phyloP scores from a whole-genome alignment of 2,113 vertebrate genomes.

The Platichthys stellatus region DNA sequence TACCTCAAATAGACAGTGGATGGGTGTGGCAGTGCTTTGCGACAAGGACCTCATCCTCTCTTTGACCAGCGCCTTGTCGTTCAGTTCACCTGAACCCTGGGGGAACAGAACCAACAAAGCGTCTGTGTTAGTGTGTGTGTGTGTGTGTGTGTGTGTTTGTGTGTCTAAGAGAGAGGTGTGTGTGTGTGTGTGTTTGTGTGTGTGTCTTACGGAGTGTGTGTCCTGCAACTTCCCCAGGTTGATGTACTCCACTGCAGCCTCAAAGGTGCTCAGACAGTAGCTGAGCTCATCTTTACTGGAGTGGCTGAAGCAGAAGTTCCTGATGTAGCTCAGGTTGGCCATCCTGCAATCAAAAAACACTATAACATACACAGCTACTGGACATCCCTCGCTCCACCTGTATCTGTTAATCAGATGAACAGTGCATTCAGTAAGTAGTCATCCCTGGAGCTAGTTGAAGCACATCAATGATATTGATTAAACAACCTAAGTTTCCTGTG shows the following conservation, averaged over 20 bases:
- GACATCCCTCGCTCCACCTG: too few relatives aligned
- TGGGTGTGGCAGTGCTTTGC: conserved; percentile 88
- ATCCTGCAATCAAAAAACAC: conserved; percentile 82
- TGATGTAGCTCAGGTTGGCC: conserved; percentile 97
- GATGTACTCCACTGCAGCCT: conserved; percentile 93
- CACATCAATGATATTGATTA: too few relatives aligned
- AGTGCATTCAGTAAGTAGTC: too few relatives aligned
- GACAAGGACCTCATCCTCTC: conserved; percentile 92
- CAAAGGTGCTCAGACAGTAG: conserved; percentile 94
- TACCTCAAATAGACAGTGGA: conserved; percentile 92
- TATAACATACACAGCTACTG: background rate
- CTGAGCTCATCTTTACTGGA: conserved; percentile 93
- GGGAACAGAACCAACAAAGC: background rate
- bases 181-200: background rate
- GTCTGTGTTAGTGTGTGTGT: too few relatives aligned
- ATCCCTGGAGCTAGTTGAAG: too few relatives aligned
- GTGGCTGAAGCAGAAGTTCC: conserved; percentile 94
- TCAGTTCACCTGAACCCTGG: conserved; percentile 86
- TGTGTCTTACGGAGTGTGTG: conserved; percentile 37
- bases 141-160: background rate
- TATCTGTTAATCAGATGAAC: too few relatives aligned
- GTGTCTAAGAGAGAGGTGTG: conserved; percentile 33
- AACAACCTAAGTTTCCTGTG: too few relatives aligned
- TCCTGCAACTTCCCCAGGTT: conserved; percentile 88
- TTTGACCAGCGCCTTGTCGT: conserved; percentile 86